phyloP scores from a whole-genome alignment of 2,888 invertebrate genomes.

The Mimachlamys varia region DNA sequence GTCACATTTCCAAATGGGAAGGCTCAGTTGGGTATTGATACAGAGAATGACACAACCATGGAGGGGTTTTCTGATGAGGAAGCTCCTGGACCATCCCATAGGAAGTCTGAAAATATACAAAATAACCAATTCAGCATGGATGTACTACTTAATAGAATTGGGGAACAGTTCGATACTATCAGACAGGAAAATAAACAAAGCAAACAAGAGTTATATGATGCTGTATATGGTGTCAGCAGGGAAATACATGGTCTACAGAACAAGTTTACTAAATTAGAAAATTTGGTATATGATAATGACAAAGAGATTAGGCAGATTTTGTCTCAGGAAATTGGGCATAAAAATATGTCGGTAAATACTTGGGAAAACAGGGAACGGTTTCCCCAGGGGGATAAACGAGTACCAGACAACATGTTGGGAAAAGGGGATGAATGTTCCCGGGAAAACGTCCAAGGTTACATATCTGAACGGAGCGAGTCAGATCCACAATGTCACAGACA shows the following conservation, averaged over 20 bases:
- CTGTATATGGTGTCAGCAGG: not conserved
- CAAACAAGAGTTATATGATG: slow-evolving; percentile 8
- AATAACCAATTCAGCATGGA: not conserved
- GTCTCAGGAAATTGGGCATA: not conserved
- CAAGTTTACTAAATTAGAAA: slow-evolving; percentile 4
- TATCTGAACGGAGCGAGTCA: not conserved
- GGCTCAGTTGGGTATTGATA: not conserved
- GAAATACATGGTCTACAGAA: not conserved
- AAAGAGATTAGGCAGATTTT: not conserved
- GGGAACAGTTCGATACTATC: not conserved
- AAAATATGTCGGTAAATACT: not conserved
- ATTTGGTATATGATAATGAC: slow-evolving; percentile 29
- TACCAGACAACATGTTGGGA: not conserved
- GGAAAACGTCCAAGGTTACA: not conserved
- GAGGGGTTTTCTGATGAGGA: slow-evolving; percentile 13
- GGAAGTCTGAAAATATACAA: slow-evolving; percentile 4
- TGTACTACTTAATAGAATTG: not conserved
- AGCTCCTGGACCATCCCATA: slow-evolving; percentile 1
- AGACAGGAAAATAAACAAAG: not conserved
- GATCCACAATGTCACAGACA: not conserved
- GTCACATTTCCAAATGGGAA: not conserved
- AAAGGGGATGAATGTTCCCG: not conserved
- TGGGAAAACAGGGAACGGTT: not conserved
- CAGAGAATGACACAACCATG: slow-evolving; percentile 4
- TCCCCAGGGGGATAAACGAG: not conserved